phyloP scores from a whole-genome alignment of 2,797 vertebrate genomes.

The Danio albolineatus region DNA sequence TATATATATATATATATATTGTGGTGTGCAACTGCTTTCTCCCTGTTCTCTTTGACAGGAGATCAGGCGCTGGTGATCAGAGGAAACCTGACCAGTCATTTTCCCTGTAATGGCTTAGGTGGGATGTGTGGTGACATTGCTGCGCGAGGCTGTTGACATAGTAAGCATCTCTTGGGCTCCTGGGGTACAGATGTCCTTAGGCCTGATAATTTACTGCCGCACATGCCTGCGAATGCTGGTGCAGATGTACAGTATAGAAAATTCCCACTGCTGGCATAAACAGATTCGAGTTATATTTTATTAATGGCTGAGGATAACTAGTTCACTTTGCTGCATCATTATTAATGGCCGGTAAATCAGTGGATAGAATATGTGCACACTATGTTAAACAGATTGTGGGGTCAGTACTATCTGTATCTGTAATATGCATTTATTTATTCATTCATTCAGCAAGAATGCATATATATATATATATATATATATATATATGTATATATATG shows the following conservation, averaged over 20 bases:
- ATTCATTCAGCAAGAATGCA: background rate
- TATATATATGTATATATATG: no score
- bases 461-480: background rate
- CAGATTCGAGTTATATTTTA: constrained; percentile 80
- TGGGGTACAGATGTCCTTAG: constrained; percentile 73
- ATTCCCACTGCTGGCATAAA: constrained; percentile 75
- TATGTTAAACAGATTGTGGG: constrained; percentile 17
- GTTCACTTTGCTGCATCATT: constrained; percentile 71
- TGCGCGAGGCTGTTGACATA: constrained; percentile 81
- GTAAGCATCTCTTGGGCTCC: constrained; percentile 77
- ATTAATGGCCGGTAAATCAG: constrained; percentile 79
- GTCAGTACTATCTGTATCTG: background rate
- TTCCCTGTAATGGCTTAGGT: constrained; percentile 72
- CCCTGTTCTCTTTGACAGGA: constrained; percentile 12
- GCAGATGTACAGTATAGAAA: constrained; percentile 72
- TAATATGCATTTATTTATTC: background rate
- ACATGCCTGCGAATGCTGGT: constrained; percentile 67
- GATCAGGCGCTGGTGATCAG: constrained; percentile 35
- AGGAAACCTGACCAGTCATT: constrained; percentile 39
- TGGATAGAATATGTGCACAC: constrained; percentile 59
- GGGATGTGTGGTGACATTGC: constrained; percentile 82
- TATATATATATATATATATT: no score
- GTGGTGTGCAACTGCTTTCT: background rate
- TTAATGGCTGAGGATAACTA: constrained; percentile 77
- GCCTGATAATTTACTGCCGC: constrained; percentile 81